Base-by-base conservation (phyloP, 2,797 vertebrate genomes). In the Pangasius djambal region DNA sequence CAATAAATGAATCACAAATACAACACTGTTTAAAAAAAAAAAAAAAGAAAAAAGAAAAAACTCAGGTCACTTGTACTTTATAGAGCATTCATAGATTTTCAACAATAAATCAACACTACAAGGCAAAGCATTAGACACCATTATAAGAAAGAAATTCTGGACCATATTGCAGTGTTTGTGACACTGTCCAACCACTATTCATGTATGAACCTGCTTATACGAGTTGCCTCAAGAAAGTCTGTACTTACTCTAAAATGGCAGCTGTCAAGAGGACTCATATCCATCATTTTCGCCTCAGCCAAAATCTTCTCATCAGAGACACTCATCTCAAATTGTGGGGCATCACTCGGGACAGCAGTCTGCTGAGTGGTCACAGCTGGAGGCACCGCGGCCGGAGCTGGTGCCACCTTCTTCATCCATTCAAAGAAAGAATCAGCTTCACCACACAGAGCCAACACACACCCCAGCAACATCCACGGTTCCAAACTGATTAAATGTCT, bases 271-370 rank as follows among this genome's bases (percentile, higher is more conserved):
- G 93, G 94, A 22, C 95, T 96, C 3, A 96, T 89, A 22, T 95
- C 94, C 86, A 94, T 63, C 40, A 88, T 89, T 31, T 91, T 94
- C 0, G 94, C 95, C 86, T 97, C 96, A 1, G 94, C 94, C 86
- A 95, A 83, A 87, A 97, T 95, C 90, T 52, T 92, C 65, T 96
- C 94, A 6, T 96, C 97, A 0, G 88, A 90, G 0, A 90, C 92
- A 0, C 48, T 83, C 92, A 96, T 94, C 92, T 97, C 95, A 75
- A 97, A 97, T n/a, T 67, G 81, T 10, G 92, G 91, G 44, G 93
- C 92, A 12, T 96, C 93, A 31, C 92, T 86, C 0, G 85, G 83
- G 0, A 72, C 28, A 44, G 55, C 13, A 28, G 85, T 12, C 0
- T 65, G 37, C 12, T 34, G 78, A 34, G 79, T 22, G 0, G 82